A percentile compares a stretch with the other conserved stretches of the same genome.
Evolutionary conservation across 2,888 invertebrate genomes (phyloP).

Genomic region (Agriopis leucophaearia): DNA sequence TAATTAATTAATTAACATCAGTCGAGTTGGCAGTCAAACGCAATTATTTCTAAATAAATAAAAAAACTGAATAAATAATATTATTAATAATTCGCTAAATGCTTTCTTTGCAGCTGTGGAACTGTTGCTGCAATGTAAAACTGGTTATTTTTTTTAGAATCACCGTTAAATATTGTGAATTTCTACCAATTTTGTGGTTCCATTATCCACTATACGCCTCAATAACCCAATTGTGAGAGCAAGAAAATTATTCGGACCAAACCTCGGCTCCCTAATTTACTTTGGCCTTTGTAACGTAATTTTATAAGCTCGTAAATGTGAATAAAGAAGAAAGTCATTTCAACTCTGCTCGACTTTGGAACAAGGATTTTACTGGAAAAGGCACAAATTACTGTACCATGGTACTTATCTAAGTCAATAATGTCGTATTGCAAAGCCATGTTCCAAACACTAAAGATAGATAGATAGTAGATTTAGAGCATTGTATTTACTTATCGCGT

Average conservation of each 20-base stretch:
- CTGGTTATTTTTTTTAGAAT: too few relatives aligned
- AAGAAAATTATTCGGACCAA: constrained; percentile 9
- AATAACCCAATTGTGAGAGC: constrained; percentile 14
- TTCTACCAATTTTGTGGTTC: neutral
- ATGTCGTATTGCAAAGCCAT: neutral
- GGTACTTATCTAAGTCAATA: constrained; percentile 2
- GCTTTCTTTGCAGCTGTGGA: too few relatives aligned
- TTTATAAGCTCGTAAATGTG: constrained; percentile 33
- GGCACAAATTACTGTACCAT: neutral
- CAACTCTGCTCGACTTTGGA: constrained; percentile 27
- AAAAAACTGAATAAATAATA: too few relatives aligned
- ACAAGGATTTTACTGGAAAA: constrained; percentile 27
- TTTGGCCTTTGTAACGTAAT: constrained; percentile 35
- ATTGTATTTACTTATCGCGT: too few relatives aligned
- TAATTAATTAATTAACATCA: too few relatives aligned
- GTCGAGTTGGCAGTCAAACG: too few relatives aligned
- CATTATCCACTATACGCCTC: constrained; percentile 9
- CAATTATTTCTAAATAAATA: too few relatives aligned
- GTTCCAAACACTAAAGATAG: too few relatives aligned
- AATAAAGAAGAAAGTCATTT: constrained; percentile 30
- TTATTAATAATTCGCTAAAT: too few relatives aligned
- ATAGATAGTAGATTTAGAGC: too few relatives aligned
- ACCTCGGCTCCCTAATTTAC: constrained; percentile 29
- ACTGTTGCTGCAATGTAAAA: too few relatives aligned
- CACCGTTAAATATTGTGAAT: neutral